These are phyloP conservation scores for Natator depressus DNA, from an alignment of 2,113 vertebrate species.

Conservation along the genomic window DNA sequence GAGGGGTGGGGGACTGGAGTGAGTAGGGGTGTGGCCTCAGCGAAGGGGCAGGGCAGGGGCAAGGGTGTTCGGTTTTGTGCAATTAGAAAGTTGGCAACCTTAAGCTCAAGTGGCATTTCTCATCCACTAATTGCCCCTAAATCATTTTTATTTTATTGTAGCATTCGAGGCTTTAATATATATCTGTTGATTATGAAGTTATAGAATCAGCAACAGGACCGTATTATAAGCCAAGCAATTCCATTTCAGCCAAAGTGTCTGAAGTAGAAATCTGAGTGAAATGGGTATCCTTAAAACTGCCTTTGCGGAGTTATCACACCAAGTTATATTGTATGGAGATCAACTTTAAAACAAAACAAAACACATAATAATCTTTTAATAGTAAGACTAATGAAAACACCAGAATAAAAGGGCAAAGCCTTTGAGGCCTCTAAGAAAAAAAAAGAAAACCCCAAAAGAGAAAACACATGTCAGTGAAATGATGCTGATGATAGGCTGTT, in stretches of 20 bases:
- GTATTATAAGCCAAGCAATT: background rate
- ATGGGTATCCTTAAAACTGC: background rate
- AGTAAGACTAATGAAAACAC: background rate
- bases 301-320: background rate
- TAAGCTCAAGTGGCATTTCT: background rate
- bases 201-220: background rate
- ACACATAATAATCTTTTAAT: slow-evolving; percentile 3
- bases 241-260: background rate
- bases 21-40: too few species aligned
- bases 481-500: background rate
- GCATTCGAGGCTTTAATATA: background rate
- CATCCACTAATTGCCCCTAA: background rate
- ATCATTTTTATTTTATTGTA: slow-evolving; percentile 5
- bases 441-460: background rate
- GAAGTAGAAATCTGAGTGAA: background rate
- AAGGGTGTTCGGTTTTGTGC: too few species aligned
- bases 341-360: background rate
- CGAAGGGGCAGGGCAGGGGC: too few species aligned
- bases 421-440: slow-evolving; percentile 44
- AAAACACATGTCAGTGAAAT: slow-evolving; percentile 37
- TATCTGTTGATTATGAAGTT: background rate
- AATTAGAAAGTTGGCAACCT: too few species aligned
- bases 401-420: slow-evolving; percentile 18
- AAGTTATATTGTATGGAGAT: background rate
- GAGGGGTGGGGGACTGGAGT: too few species aligned